These are phyloP conservation scores for Drosophila repleta DNA, from an alignment of 1,140 invertebrate genomes.

Conservation along the genomic window DNA sequence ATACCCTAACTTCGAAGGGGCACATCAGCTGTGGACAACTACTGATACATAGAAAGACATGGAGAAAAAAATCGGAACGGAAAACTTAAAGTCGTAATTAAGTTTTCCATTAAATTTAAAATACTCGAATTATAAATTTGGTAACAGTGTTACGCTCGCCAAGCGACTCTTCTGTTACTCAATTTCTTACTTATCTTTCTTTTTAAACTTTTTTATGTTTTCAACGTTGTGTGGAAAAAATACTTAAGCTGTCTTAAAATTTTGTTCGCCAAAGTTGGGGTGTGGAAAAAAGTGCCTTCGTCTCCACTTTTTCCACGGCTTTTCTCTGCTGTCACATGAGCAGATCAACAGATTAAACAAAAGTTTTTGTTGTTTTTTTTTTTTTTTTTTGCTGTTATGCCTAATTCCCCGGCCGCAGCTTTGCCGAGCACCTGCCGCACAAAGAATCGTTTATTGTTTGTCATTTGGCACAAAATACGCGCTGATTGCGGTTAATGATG, in stretches of 20 bases:
- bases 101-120: neutral
- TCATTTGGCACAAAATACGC: slow-evolving; percentile 62
- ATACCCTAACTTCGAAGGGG: neutral
- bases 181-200: slow-evolving; percentile 34
- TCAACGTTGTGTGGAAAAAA: slow-evolving; percentile 60
- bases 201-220: slow-evolving; percentile 37
- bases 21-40: neutral
- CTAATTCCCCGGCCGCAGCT: slow-evolving; percentile 31
- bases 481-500: slow-evolving; percentile 79
- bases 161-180: neutral
- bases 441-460: slow-evolving; percentile 69
- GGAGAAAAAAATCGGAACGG: too few relatives aligned
- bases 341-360: slow-evolving; percentile 77
- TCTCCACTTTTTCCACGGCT: slow-evolving; percentile 8
- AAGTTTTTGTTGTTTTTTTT: slow-evolving; percentile 44
- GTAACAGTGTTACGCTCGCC: too few relatives aligned
- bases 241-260: slow-evolving; percentile 74
- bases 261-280: slow-evolving; percentile 54
- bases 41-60: too few relatives aligned
- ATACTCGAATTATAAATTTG: too few relatives aligned
- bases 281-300: slow-evolving; percentile 13
- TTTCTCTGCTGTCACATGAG: slow-evolving; percentile 55
- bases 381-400: slow-evolving; percentile 9
- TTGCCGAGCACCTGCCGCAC: slow-evolving; percentile 23
- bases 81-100: too few relatives aligned